phyloP scores from a whole-genome alignment of 1,140 invertebrate genomes.

The Odontomachus brunneus region DNA sequence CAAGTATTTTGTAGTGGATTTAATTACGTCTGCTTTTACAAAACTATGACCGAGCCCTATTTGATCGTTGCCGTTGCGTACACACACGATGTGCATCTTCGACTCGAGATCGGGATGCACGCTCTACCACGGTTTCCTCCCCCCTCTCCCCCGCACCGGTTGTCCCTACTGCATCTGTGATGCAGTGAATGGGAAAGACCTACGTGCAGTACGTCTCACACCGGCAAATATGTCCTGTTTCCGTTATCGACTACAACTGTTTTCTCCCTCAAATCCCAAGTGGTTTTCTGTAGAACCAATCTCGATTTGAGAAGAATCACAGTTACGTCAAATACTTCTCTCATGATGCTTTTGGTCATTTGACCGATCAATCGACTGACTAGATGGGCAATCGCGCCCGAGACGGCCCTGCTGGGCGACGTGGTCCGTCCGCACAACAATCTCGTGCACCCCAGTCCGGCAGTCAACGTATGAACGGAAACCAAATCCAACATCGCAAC shows the following conservation, averaged over 20 bases:
- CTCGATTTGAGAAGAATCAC: conserved; percentile 76
- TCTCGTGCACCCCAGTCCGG: conserved; percentile 84
- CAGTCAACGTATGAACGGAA: conserved; percentile 85
- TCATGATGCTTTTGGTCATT: conserved; percentile 82
- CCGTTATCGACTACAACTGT: conserved; percentile 69
- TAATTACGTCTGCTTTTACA: conserved; percentile 64
- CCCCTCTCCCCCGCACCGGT: conserved; percentile 58
- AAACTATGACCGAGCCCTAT: conserved; percentile 64
- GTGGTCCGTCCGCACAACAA: conserved; percentile 84
- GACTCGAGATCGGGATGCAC: conserved; percentile 55
- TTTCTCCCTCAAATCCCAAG: conserved; percentile 68
- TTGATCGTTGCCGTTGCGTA: conserved; percentile 63
- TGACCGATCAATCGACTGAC: conserved; percentile 79
- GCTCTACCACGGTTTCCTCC: conserved; percentile 43
- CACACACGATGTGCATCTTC: conserved; percentile 67
- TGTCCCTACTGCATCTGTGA: neutral
- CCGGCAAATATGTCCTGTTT: conserved; percentile 63
- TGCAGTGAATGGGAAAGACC: conserved; percentile 61
- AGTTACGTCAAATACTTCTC: conserved; percentile 79
- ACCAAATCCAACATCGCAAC: conserved; percentile 85
- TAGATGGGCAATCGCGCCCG: conserved; percentile 86
- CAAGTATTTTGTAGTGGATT: conserved; percentile 61
- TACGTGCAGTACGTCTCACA: conserved; percentile 49
- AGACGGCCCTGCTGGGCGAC: conserved; percentile 84
- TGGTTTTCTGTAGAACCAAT: conserved; percentile 71